Percentiles rank a stretch among this genome's conserved stretches.
phyloP scores from a whole-genome alignment of 2,888 invertebrate genomes.

The Pseudococcus viburni region DNA sequence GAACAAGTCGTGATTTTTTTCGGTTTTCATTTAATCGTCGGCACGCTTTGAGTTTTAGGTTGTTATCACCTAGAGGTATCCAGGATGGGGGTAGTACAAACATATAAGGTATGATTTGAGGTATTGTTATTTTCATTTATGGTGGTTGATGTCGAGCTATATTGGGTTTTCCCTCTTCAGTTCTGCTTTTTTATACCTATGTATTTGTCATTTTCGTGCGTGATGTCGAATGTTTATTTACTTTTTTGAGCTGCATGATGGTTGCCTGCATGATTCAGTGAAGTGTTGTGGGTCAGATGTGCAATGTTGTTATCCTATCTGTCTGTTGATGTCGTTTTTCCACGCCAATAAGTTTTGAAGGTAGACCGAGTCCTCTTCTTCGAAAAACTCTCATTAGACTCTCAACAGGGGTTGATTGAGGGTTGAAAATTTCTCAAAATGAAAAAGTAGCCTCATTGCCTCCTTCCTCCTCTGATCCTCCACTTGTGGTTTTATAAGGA shows the following conservation, averaged over 20 bases:
- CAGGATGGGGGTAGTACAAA: background rate
- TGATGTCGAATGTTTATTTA: background rate
- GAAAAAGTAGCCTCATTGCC: no score
- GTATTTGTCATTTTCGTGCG: background rate
- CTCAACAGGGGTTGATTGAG: no score
- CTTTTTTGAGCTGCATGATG: background rate
- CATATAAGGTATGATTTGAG: background rate
- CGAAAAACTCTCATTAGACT: no score
- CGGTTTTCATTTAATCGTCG: background rate
- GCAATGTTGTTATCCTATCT: no score
- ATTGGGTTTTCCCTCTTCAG: background rate
- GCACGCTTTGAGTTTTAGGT: background rate
- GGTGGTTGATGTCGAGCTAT: background rate
- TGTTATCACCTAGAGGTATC: background rate
- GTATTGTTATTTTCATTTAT: background rate
- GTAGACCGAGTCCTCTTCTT: no score
- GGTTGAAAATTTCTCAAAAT: no score
- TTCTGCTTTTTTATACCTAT: background rate
- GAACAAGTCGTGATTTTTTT: slow-evolving; percentile 14
- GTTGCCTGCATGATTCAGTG: background rate
- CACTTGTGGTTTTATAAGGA: no score
- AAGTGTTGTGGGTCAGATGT: background rate
- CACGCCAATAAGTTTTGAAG: no score
- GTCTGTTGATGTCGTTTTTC: no score
- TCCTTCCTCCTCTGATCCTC: no score